A percentile compares a stretch with the other conserved stretches of the same genome.
Conservation (phyloP, 2,113 vertebrate species). For the Carassius auratus region DNA sequence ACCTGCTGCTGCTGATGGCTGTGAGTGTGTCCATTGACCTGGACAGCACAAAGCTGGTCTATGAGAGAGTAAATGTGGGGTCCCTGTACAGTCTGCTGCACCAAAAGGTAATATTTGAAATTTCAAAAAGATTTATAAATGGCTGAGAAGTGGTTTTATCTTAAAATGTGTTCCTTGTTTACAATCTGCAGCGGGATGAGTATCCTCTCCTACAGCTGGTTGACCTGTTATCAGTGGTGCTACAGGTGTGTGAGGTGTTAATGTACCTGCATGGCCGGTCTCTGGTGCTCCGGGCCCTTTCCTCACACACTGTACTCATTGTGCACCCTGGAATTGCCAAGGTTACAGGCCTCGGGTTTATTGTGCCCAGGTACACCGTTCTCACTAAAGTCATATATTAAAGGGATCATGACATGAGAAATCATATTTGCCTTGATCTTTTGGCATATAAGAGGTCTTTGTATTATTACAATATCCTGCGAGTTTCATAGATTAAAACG, state of each 20-base stretch:
- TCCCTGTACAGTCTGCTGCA: slow-evolving; percentile 73
- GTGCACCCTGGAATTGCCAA: slow-evolving; percentile 71
- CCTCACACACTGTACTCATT: slow-evolving; percentile 74
- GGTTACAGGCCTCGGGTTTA: slow-evolving; percentile 72
- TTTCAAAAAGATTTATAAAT: not conserved
- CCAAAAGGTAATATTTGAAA: slow-evolving; percentile 50
- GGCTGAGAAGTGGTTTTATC: not conserved
- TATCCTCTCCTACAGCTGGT: slow-evolving; percentile 50
- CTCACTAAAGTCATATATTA: not conserved
- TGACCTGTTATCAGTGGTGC: slow-evolving; percentile 62
- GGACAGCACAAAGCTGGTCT: slow-evolving; percentile 67
- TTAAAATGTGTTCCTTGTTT: not conserved
- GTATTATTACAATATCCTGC: no score
- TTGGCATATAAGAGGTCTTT: no score
- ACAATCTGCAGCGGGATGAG: slow-evolving; percentile 51
- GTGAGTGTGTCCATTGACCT: slow-evolving; percentile 66
- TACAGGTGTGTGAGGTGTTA: slow-evolving; percentile 76
- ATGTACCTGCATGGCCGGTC: slow-evolving; percentile 70
- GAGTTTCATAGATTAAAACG: no score
- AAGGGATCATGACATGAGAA: no score
- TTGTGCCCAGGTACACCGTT: slow-evolving; percentile 58
- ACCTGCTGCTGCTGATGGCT: slow-evolving; percentile 75
- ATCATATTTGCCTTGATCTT: no score
- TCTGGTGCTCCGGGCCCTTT: slow-evolving; percentile 70
- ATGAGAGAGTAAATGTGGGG: slow-evolving; percentile 71